Base-by-base conservation (phyloP, 2,888 invertebrate species). In the Ceriagrion tenellum region DNA sequence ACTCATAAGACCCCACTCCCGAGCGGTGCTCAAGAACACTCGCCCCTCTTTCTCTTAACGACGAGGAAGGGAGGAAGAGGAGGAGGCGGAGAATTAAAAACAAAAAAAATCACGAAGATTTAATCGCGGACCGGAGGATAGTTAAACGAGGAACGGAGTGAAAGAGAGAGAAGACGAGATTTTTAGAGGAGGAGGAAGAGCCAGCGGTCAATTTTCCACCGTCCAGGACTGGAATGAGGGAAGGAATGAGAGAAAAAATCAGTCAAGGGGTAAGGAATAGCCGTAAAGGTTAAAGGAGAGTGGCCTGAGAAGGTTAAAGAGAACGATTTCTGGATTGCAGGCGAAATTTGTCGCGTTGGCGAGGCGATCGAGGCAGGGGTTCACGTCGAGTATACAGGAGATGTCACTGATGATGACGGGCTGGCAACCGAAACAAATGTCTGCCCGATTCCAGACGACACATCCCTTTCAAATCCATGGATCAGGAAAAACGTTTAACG, bases 11-110 rank as follows among this genome's bases (percentile, higher is more conserved):
- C n/a, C 40, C 20, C 59, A 20, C 47, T 47, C 2, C 69, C 69
- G 69, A 69, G 69, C 81, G 35, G 81, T 35, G 81, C 89, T 89
- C 89, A n/a, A 89, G 89, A 89, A 0, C 12, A 55, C 26, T 55
- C 55, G 89, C n/a, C 55, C 47, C 59, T 59, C 55, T 89, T 47
- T 89, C 30, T 55, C 55, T 55, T 55, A 89, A 89, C n/a, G 89
- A 55, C 47, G 13, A 8, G n/a, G 69, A 69, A 6, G 69, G 69
- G 69, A n/a, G 81, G 13, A 35, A 30, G 35, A 26, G 35, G 74
- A 1, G 81, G 12, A 59, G 2, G 47, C 2, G 47, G 59, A 40
- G 89, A 20, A 59, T 59, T 59, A 89, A 47, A 4, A 47, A 47
- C 8, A 47, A 47, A 47, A 47, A 47, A 89, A 6, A 55, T 81